These are phyloP conservation scores for Sitta carolinensis DNA, from an alignment of 2,797 vertebrate genomes.

Conservation along the genomic window DNA sequence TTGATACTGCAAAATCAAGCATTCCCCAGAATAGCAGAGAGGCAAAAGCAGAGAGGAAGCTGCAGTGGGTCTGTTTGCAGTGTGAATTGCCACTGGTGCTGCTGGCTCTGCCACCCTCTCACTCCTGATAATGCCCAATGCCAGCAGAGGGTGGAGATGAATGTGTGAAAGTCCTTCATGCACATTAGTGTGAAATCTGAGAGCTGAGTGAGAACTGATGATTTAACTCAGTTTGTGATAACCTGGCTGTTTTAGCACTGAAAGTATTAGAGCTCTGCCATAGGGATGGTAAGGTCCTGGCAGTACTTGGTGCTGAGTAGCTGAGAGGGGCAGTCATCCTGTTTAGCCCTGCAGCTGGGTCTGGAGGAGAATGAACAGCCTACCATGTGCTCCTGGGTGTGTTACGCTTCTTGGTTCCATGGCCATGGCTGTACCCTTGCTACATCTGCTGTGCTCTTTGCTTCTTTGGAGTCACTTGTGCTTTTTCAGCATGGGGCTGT, in stretches of 20 bases:
- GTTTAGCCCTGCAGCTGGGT: neutral
- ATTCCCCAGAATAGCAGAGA: neutral
- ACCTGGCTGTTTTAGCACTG: neutral
- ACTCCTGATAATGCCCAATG: accelerated
- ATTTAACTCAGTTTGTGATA: neutral
- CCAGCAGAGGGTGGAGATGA: neutral
- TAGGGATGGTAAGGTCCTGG: neutral
- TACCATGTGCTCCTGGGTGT: accelerated
- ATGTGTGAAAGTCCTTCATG: neutral
- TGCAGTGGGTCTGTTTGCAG: accelerated
- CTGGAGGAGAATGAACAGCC: neutral
- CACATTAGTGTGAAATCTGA: neutral
- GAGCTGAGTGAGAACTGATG: neutral
- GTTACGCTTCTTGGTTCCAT: neutral
- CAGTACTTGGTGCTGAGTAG: neutral
- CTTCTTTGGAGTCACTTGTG: neutral
- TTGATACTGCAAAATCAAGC: neutral
- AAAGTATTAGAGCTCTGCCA: neutral
- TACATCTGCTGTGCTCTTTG: neutral
- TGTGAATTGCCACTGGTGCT: accelerated
- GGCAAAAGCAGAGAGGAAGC: neutral
- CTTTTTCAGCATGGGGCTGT: neutral
- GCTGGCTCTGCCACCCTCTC: neutral
- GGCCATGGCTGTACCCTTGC: neutral
- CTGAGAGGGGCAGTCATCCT: neutral